These are phyloP conservation scores for Pegoplata infirma DNA, from an alignment of 2,888 invertebrate genomes.

Conservation along the genomic window DNA sequence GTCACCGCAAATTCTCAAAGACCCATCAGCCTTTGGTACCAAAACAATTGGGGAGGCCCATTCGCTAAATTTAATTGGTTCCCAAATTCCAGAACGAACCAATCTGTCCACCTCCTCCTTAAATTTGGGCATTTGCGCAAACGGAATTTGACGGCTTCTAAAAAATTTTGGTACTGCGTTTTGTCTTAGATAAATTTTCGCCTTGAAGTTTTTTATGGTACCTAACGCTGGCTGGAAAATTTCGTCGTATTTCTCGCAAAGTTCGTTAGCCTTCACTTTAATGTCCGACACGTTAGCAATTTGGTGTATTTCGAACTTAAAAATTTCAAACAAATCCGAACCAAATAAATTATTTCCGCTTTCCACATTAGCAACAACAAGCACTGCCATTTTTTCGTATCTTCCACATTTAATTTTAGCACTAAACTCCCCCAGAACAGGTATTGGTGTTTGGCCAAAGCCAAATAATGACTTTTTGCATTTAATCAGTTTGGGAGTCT, in stretches of 20 bases:
- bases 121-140: constrained; percentile 54
- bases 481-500: constrained; percentile 3
- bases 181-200: too few species aligned
- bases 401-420: constrained; percentile 41
- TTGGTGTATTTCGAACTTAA: too few species aligned
- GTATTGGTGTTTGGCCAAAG: constrained; percentile 8
- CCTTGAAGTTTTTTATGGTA: too few species aligned
- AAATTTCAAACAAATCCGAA: too few species aligned
- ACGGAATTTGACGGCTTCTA: constrained; percentile 60
- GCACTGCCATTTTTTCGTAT: constrained; percentile 15
- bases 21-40: neutral
- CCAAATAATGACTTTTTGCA: constrained; percentile 13
- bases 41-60: neutral
- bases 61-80: constrained; percentile 63
- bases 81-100: constrained; percentile 18
- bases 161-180: too few species aligned
- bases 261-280: constrained; percentile 51
- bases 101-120: constrained; percentile 61
- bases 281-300: constrained; percentile 13
- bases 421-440: constrained; percentile 19
- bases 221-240: too few species aligned
- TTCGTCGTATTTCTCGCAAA: too few species aligned
- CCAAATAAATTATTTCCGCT: too few species aligned
- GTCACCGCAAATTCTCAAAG: too few species aligned
- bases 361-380: too few species aligned